Evolutionary conservation across 2,113 vertebrate species (phyloP).

Genomic region (Thamnaconus septentrionalis): DNA sequence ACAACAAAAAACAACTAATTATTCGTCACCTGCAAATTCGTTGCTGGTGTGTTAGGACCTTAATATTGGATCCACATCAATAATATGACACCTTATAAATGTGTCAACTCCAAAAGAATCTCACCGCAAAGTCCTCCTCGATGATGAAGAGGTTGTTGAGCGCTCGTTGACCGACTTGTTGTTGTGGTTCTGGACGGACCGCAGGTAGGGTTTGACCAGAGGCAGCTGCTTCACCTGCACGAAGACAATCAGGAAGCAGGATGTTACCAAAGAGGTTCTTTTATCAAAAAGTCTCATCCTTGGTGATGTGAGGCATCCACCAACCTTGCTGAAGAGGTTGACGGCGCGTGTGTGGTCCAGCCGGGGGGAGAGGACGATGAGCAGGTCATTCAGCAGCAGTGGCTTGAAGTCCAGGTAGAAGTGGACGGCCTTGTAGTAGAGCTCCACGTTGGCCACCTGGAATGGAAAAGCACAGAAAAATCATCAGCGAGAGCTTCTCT

Average conservation of each 20-base stretch:
- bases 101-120: neutral
- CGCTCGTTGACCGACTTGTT: conserved; percentile 98
- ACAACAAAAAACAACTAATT: too few relatives aligned
- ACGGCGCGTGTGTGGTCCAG: conserved; percentile 97
- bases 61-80: too few relatives aligned
- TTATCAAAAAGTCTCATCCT: too few relatives aligned
- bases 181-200: conserved; percentile 98
- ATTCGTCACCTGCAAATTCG: too few relatives aligned
- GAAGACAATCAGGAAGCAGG: neutral
- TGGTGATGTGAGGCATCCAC: too few relatives aligned
- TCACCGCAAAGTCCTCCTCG: conserved; percentile 97
- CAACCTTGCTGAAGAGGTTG: conserved; percentile 96
- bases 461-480: conserved; percentile 20
- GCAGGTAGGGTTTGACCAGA: conserved; percentile 94
- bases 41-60: too few relatives aligned
- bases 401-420: conserved; percentile 98
- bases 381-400: conserved; percentile 92
- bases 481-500: neutral
- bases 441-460: conserved; percentile 97
- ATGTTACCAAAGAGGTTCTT: too few relatives aligned
- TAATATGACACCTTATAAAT: too few relatives aligned
- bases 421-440: conserved; percentile 95
- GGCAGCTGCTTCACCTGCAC: conserved; percentile 92
- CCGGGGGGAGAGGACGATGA: conserved; percentile 95
- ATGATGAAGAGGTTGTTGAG: conserved; percentile 98